A percentile compares a stretch with the other conserved stretches of the same genome.
phyloP scores from a whole-genome alignment of 2,797 vertebrate genomes.

The Rallus crepitans region DNA sequence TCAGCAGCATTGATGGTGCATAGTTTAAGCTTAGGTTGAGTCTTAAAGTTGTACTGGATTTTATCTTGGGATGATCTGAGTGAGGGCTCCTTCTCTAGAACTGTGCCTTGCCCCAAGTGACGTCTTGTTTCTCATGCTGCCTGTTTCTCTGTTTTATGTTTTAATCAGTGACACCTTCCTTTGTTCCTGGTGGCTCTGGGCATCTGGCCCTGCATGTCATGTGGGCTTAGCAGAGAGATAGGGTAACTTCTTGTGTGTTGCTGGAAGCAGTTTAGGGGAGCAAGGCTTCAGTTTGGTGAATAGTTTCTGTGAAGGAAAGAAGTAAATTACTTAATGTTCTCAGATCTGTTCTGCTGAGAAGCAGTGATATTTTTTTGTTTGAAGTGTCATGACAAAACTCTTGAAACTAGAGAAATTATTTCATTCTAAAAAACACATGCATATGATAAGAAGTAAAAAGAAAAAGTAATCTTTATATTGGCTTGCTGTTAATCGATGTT shows the following conservation, averaged over 20 bases:
- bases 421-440: not conserved
- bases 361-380: not conserved
- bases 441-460: not conserved
- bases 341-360: not conserved
- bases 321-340: not conserved
- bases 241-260: not conserved
- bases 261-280: not conserved
- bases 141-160: not conserved
- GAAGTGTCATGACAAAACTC: not conserved
- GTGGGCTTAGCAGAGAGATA: not conserved
- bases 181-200: not conserved
- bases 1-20: not conserved
- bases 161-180: not conserved
- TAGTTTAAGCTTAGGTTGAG: not conserved
- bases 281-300: not conserved
- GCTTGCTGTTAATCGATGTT: not conserved
- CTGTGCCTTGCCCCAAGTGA: fast-evolving
- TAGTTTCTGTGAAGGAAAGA: not conserved
- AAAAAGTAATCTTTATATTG: not conserved
- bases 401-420: not conserved
- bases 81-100: not conserved
- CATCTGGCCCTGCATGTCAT: not conserved
- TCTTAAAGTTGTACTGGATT: not conserved
- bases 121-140: not conserved
- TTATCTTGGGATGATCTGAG: not conserved